These are phyloP conservation scores for Lepidochitona cinerea DNA, from an alignment of 2,888 invertebrate species.

Conservation along the genomic window DNA sequence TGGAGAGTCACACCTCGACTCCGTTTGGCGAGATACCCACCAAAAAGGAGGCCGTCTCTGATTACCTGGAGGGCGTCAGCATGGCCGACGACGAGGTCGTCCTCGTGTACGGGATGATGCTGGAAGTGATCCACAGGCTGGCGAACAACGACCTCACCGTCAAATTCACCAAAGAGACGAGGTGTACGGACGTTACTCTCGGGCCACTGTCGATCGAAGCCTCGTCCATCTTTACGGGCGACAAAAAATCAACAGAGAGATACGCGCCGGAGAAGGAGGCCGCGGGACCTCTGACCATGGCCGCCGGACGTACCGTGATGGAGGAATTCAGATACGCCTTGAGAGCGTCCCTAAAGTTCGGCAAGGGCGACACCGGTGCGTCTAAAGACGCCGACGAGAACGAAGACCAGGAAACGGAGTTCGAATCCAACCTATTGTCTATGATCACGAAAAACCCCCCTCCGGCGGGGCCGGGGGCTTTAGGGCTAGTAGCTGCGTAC, in stretches of 20 bases:
- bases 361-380: not conserved
- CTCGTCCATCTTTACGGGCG: not conserved
- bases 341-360: not conserved
- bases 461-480: not conserved
- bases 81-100: not conserved
- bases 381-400: not conserved
- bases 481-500: not conserved
- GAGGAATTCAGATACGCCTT: not conserved
- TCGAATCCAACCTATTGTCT: not conserved
- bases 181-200: not conserved
- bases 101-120: not conserved
- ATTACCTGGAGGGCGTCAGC: not conserved
- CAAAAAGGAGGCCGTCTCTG: not conserved
- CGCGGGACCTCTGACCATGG: not conserved
- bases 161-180: not conserved
- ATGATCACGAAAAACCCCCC: not conserved
- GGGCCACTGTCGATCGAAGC: not conserved
- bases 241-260: not conserved
- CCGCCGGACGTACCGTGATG: not conserved
- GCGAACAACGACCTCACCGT: not conserved
- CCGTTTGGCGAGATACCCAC: not conserved
- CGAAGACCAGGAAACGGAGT: not conserved
- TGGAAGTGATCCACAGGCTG: not conserved
- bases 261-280: not conserved
- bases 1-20: not conserved